Percentiles rank a stretch among this genome's conserved stretches.
phyloP scores from a whole-genome alignment of 2,797 vertebrate genomes.

The Luscinia megarhynchos region DNA sequence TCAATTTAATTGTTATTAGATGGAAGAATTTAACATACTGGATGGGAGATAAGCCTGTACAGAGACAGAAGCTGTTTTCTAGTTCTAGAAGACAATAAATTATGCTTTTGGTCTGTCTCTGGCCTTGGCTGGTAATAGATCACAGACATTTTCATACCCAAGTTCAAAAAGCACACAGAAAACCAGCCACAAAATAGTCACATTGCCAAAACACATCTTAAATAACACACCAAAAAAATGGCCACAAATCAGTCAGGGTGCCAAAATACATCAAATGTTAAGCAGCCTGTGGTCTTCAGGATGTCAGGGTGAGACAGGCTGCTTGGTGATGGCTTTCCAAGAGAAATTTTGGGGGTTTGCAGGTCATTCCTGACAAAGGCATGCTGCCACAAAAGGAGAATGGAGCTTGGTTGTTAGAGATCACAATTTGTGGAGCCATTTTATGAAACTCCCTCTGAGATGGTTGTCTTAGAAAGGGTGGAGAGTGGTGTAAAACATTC shows the following conservation, averaged over 20 bases:
- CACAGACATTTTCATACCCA: background rate
- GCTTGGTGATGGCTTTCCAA: background rate
- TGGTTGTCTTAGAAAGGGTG: background rate
- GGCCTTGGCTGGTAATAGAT: background rate
- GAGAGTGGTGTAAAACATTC: background rate
- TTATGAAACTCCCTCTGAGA: background rate
- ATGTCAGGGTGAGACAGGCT: background rate
- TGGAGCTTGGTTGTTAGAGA: fast-evolving
- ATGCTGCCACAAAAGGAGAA: background rate
- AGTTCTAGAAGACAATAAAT: background rate
- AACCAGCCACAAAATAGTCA: background rate
- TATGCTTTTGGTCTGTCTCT: background rate
- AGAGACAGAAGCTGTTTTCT: background rate
- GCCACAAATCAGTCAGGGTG: background rate
- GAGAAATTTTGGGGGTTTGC: background rate
- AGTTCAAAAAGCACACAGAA: conserved; percentile 19
- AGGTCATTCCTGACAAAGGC: background rate
- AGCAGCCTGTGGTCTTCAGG: background rate
- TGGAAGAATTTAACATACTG: background rate
- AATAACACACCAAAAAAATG: background rate
- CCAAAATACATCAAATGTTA: background rate
- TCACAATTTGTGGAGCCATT: background rate
- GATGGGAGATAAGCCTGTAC: background rate
- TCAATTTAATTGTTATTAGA: background rate
- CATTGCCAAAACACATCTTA: background rate